Base-by-base conservation (phyloP, 2,888 invertebrate genomes). In the Helicoverpa assulta region DNA sequence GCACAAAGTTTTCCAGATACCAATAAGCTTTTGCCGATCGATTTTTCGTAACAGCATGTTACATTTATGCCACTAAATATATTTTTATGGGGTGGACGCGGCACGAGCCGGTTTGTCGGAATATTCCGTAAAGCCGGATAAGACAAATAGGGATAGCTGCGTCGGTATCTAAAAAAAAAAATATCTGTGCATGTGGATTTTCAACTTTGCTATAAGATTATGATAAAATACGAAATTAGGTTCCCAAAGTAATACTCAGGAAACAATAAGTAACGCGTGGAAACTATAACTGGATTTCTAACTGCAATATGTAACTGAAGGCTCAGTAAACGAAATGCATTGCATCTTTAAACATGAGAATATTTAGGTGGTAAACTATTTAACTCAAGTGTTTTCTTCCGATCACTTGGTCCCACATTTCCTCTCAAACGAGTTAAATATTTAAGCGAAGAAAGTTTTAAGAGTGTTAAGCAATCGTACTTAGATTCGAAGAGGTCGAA, bases 21-120 rank as follows among this genome's bases (percentile, higher is more conserved):
- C 57, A 43, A 57, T 57, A 57, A 43, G 57, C 57, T 40, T 19
- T 40, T 40, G 16, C 57, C 26, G n/a, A 47, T 47, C 58, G 26
- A 47, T 58, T 58, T 26, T 47, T 26, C 33, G 58, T 43, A n/a
- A 16, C 47, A 16, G 51, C 68, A 61, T 70, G 37, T 70, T 68
- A 62, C 61, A 53, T 47, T 57, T 47, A 50, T 47, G n/a, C 43
- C n/a, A 69, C 61, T 62, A 54, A 70, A 62, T 69, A 62, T 70
- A 12, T 51, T 60, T 69, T 70, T 70, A 70, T 55, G 51, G 40
- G 40, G 16, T 70, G 59, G 47, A 60, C 55, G 40, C 50, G 68
- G 55, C n/a, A 68, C 37, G 54, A 53, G 50, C n/a, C 26, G n/a
- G 14, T 50, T 57, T 16, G 26, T 37, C 18, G 5, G 14, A 1